These are phyloP conservation scores for Torymus auratus DNA, from an alignment of 2,888 invertebrate genomes.

Conservation along the genomic window DNA sequence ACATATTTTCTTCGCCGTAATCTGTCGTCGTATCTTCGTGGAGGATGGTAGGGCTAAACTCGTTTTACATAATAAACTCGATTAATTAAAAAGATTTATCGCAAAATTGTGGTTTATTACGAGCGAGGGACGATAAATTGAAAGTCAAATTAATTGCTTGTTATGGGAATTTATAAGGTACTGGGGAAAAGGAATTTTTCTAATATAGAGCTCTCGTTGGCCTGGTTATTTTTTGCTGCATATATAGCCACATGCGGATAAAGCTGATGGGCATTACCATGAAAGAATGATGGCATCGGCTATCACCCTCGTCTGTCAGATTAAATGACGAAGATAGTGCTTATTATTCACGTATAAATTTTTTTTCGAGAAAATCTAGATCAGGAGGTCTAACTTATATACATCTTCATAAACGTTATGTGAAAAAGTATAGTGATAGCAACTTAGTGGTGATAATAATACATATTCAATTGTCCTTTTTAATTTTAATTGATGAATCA, in stretches of 20 bases:
- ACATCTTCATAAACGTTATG: no score
- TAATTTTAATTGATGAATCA: no score
- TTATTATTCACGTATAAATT: no score
- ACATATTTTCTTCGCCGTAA: neutral
- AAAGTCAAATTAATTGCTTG: slow-evolving; percentile 40
- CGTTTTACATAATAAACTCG: slow-evolving; percentile 40
- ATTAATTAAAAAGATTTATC: slow-evolving; percentile 40
- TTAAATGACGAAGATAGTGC: no score
- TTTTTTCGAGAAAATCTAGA: no score
- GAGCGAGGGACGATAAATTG: slow-evolving; percentile 16
- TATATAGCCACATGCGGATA: neutral
- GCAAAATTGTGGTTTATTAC: slow-evolving; percentile 31
- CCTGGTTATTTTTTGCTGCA: neutral
- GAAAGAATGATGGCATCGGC: no score
- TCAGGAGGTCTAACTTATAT: no score
- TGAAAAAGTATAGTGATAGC: no score
- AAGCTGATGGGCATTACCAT: no score
- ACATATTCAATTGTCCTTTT: no score
- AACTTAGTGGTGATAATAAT: no score
- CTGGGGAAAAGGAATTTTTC: neutral
- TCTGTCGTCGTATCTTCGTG: neutral
- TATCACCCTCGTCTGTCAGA: no score
- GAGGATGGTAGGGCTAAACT: neutral
- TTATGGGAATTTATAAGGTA: slow-evolving; percentile 17
- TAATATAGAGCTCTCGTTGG: neutral